phyloP scores from a whole-genome alignment of 2,888 invertebrate species.

The Lingula anatina region DNA sequence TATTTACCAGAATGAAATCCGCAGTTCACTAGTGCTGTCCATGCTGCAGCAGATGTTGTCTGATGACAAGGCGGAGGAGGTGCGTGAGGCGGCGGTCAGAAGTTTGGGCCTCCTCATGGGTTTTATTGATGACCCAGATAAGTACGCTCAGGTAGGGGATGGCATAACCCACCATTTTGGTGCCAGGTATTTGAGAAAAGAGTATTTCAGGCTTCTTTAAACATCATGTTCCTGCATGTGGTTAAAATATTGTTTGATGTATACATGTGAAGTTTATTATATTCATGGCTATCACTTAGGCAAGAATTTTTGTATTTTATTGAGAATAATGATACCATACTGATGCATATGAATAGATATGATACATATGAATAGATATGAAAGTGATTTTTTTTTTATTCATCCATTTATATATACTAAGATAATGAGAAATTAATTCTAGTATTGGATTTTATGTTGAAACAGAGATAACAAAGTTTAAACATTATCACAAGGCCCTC shows the following conservation, averaged over 20 bases:
- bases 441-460: no score
- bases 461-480: no score
- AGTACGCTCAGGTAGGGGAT: constrained; percentile 57
- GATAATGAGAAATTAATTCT: no score
- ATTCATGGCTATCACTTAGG: not conserved
- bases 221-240: no score
- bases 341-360: constrained; percentile 2
- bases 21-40: constrained; percentile 66
- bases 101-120: constrained; percentile 62
- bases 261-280: not conserved
- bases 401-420: no score
- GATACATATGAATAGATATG: no score
- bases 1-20: constrained; percentile 58
- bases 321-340: not conserved
- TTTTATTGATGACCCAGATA: constrained; percentile 64
- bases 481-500: no score
- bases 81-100: constrained; percentile 61
- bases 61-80: constrained; percentile 64
- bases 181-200: not conserved
- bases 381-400: no score
- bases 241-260: not conserved
- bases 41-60: constrained; percentile 67
- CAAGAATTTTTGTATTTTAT: not conserved
- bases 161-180: not conserved
- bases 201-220: no score